Evolutionary conservation across 2,888 invertebrate species (phyloP), one percentile per base, ranked within the genome.

Genomic region (Aplocera efformata): DNA sequence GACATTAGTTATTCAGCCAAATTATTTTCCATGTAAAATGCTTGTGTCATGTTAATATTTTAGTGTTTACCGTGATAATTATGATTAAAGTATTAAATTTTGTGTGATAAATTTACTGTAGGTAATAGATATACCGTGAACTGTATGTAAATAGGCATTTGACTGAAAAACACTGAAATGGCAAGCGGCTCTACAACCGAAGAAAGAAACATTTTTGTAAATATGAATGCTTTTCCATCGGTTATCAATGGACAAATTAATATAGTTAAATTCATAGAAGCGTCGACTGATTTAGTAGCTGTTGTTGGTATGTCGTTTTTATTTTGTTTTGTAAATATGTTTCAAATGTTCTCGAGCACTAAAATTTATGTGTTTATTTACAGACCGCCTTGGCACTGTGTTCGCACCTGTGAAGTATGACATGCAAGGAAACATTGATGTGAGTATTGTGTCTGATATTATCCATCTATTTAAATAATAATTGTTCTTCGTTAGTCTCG

Each of bases 381-480:
- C 85, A 94, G 94, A 94, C 62, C 89, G 90, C 55, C 91, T 95
- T 67, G 95, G 95, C 33, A 92, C 91, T 74, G 79, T 92, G 8
- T 94, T 94, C 74, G 86, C 91, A 29, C 93, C 94, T 13, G 92
- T 95, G 25, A 92, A 91, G 60, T 90, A 90, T 73, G 95, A 95
- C 64, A 93, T 95, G 91, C 90, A 91, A 78, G 92, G 92, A 58
- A 95, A 95, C 75, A 91, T 95, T 54, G 90, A 91, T 70, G 94
- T 94, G 82, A 90, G 88, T 45, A 10, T 11, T 20, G 13, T 20
- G 6, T 29, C 10, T 50, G 8, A 28, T 25, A 21, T 30, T 10
- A 10, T 31, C 31, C 7, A n/a, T n/a, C n/a, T n/a, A n/a, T n/a
- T n/a, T n/a, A n/a, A n/a, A n/a, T n/a, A n/a, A n/a, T n/a, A n/a